Evolutionary conservation across 2,113 vertebrate genomes (phyloP).

Genomic region (Tetrax tetrax): DNA sequence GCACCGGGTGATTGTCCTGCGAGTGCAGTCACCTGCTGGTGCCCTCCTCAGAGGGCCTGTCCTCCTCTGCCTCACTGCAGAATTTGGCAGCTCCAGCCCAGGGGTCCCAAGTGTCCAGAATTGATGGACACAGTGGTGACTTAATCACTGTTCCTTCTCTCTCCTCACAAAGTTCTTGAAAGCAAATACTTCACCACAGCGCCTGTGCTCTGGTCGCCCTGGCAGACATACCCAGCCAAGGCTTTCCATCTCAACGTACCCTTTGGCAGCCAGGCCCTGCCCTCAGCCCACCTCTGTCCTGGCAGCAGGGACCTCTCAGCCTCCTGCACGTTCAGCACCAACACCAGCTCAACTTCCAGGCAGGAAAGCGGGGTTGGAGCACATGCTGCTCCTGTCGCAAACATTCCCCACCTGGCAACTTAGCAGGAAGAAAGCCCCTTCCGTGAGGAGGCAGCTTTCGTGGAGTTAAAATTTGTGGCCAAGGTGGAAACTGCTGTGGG

Average conservation of each 20-base stretch:
- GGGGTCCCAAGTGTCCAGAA: background rate
- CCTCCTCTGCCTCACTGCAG: background rate
- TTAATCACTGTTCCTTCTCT: background rate
- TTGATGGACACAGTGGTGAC: rapidly evolving
- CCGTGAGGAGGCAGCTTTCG: background rate
- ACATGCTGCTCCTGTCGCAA: background rate
- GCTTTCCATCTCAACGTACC: background rate
- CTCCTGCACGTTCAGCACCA: background rate
- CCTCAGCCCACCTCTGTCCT: background rate
- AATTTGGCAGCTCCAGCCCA: background rate
- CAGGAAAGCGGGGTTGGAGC: background rate
- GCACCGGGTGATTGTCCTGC: background rate
- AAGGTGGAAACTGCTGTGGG: background rate
- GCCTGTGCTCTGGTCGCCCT: too few species aligned
- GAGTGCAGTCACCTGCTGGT: background rate
- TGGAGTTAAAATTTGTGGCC: background rate
- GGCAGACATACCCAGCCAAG: background rate
- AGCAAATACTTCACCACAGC: background rate
- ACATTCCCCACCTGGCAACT: background rate
- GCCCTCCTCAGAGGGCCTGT: background rate
- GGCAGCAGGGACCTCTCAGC: background rate
- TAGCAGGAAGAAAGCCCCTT: background rate
- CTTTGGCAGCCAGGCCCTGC: background rate
- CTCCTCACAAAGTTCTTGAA: background rate
- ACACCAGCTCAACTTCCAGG: background rate